Evolutionary conservation across 2,888 invertebrate species (phyloP), one percentile per base, ranked within the genome.

Genomic region (Clistopyga incitator): DNA sequence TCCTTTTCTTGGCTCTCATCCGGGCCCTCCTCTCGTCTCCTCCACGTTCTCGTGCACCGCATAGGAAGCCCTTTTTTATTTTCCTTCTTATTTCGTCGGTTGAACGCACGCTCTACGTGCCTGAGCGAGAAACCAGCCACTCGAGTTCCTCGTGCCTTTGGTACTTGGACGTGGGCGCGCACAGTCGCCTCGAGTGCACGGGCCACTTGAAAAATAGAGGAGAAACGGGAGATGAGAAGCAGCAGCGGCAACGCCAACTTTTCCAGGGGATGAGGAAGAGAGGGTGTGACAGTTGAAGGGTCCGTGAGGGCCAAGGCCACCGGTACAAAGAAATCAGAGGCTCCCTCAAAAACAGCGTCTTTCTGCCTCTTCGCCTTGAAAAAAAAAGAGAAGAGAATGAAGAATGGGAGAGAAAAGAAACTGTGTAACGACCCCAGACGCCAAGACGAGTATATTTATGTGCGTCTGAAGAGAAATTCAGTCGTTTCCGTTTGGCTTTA

Each of bases 91-190:
- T 70, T 61, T 23, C 25, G 59, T 15, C 20, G n/a, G 29, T 18
- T 20, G 47, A 50, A 68, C 72, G 79, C 74, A 76, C 80, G 72
- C 45, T 45, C 68, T 79, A 79, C 78, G 83, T 81, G 83, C 52
- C 83, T 65, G 80, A 74, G 42, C 47, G 64, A 81, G 47, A 52
- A 71, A 61, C 70, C 64, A 13, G 23, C 42, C 45, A 65, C 84
- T 84, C 68, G 29, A 74, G 67, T 13, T 18, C 65, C 72, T 68
- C 47, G 23, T 84, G 65, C 61, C 77, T 50, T 52, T 52, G 72
- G 56, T 10, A 47, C 68, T 61, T 65, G 38, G 25, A 38, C 76
- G 34, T 67, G 15, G 59, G 38, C 29, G 38, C 29, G 59, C 56
- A 68, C 70, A 77, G 65, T 52, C 70, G 75, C 50, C 68, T 82